Conservation (phyloP, 2,888 invertebrate species). For the Unio pictorum region DNA sequence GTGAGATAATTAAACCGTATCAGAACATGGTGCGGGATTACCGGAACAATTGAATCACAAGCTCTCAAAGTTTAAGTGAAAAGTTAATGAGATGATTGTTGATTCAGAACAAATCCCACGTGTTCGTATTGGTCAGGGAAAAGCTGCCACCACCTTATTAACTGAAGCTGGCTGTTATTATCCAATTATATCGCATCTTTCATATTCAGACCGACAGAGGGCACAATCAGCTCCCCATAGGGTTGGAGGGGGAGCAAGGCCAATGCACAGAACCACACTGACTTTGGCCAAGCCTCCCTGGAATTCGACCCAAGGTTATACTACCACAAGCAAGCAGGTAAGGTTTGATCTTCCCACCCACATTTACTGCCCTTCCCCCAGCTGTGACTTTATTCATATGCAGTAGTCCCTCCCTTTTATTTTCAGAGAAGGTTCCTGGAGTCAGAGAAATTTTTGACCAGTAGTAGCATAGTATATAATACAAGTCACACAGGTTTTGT, state of each 20-base stretch:
- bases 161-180: conserved; percentile 58
- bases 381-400: too few species aligned
- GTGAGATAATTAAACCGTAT: too few species aligned
- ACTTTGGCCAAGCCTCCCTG: conserved; percentile 55
- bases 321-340: conserved; percentile 61
- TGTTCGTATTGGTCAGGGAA: conserved; percentile 46
- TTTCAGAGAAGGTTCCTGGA: too few species aligned
- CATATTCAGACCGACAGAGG: conserved; percentile 45
- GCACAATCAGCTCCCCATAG: conserved; percentile 45
- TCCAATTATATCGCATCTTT: conserved; percentile 52
- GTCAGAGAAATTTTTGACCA: too few species aligned
- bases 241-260: conserved; percentile 46
- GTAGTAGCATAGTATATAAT: too few species aligned
- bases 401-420: too few species aligned
- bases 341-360: conserved; percentile 5
- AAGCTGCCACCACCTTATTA: conserved; percentile 50
- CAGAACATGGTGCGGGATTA: too few species aligned
- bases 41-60: too few species aligned
- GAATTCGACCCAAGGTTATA: conserved; percentile 43
- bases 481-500: too few species aligned
- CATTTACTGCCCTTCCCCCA: neutral
- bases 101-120: conserved; percentile 8
- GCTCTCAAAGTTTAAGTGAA: too few species aligned
- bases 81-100: too few species aligned
- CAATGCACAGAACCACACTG: conserved; percentile 62